Conservation (phyloP, 2,113 vertebrate genomes). For the Trogon melanurus region DNA sequence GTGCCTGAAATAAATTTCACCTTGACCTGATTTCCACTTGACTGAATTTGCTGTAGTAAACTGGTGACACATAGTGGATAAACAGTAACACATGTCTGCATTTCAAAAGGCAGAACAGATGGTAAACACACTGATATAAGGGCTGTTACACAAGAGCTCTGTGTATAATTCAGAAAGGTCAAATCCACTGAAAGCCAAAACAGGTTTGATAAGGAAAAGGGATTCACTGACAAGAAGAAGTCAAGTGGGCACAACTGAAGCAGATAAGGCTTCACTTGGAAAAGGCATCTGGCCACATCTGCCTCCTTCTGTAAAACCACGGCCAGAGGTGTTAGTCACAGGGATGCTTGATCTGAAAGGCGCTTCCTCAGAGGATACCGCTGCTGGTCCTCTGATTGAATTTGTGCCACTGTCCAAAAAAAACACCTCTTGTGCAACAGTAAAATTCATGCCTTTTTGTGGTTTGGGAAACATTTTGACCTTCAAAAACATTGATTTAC, state of each 20-base stretch:
- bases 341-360: not conserved
- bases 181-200: conserved; percentile 23
- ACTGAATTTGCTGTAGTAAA: conserved; percentile 73
- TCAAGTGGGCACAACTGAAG: conserved; percentile 4
- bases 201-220: conserved; percentile 38
- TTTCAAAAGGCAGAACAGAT: conserved; percentile 67
- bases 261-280: not conserved
- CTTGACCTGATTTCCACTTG: conserved; percentile 73
- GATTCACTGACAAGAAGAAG: conserved; percentile 34
- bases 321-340: not conserved
- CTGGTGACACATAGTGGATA: conserved; percentile 76
- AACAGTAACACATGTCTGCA: conserved; percentile 66
- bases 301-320: not conserved
- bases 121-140: conserved; percentile 68
- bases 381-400: not conserved
- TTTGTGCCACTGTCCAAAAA: not conserved
- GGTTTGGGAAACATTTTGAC: not conserved
- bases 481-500: not conserved
- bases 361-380: not conserved
- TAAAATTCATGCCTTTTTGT: not conserved
- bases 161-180: conserved; percentile 62
- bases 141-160: conserved; percentile 61
- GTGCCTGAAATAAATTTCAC: conserved; percentile 72
- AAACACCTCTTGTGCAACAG: not conserved
- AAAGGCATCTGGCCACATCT: not conserved